Base-by-base conservation (phyloP, 2,888 invertebrate genomes). In the Rhamphomyia laevipes region DNA sequence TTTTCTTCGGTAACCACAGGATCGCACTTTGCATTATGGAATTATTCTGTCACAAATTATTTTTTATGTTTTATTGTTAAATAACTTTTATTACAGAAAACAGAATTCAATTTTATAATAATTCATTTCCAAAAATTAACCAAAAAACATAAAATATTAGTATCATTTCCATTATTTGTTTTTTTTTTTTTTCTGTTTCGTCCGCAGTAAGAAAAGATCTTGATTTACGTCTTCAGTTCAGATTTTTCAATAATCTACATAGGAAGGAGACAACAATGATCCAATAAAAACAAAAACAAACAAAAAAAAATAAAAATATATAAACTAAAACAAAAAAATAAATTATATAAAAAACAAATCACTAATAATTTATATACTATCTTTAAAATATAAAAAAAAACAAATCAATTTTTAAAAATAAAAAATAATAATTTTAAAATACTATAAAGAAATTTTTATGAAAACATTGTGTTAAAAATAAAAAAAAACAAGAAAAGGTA, bases 151-250 rank as follows among this genome's bases (percentile, higher is more conserved):
- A n/a, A 27, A 27, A 27, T 27, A 7, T 27, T 27, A 7, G 23
- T 27, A 27, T 27, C 23, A 27, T 27, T 27, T 27, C 7, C 23
- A 27, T 27, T 27, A 27, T 58, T 50, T 58, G 53, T 57, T 59
- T 58, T 59, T 61, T 57, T 57, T 58, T 58, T 56, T 59, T 61
- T 62, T 58, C 46, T 50, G 50, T 53, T 47, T 53, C 45, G 49
- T 74, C 80, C 35, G 48, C 86, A 89, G 89, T 90, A 86, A 86
- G 89, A 83, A 90, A 90, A 89, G 89, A 90, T 79, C 84, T 88
- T 82, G 86, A 86, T 77, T 84, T 88, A 82, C 86, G 88, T 80
- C 86, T 89, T 77, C 86, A 86, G 81, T 90, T 87, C 86, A 82
- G 89, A 81, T 89, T 89, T 84, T 90, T 90, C 86, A 89, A 87